Evolutionary conservation across 1,140 invertebrate genomes (phyloP), one percentile per base, ranked within the genome.

Genomic region (Aphaenogaster ashmeadi): DNA sequence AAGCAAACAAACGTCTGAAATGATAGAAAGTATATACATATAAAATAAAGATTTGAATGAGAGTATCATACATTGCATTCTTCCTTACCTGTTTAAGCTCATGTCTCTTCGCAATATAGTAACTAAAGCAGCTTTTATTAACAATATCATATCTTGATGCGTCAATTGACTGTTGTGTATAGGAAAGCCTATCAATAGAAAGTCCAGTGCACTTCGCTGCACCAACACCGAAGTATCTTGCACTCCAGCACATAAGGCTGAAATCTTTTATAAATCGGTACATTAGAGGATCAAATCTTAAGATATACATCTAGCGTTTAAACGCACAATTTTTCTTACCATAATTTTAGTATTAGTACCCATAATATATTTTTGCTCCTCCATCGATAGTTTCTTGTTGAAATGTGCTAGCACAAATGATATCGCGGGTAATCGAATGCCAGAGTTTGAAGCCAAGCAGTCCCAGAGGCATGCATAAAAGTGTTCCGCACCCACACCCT

Each of bases 401-500:
- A 98, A 99, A 95, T 99, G 98, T 27, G 96, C 96, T 75, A 98
- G 95, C 47, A 98, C 96, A 94, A 98, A 99, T 33, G 97, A 97
- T 86, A 98, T 97, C 21, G 98, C 98, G 6, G 98, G 98, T 86
- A 99, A 95, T 67, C 98, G 96, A n/a, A 99, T 97, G 7, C 97
- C 97, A 33, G 98, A 97, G 96, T 98, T 98, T 44, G 97, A 97
- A 44, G 97, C 96, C 33, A 99, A 96, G 93, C 98, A 98, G 92
- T 99, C 97, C 98, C 98, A 99, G 2, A 99, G 95, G 92, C 98
- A 98, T 0, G 97, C 97, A 94, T 98, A 99, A 95, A 99, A 99
- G 92, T 97, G 97, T 86, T 96, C 96, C 0, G 97, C 96, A 75
- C 97, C 98, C 44, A 98, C 98, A n/a, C 97, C 97, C 50, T 97